These are phyloP conservation scores for Tigriopus californicus DNA, from an alignment of 2,888 invertebrate species.

Conservation along the genomic window DNA sequence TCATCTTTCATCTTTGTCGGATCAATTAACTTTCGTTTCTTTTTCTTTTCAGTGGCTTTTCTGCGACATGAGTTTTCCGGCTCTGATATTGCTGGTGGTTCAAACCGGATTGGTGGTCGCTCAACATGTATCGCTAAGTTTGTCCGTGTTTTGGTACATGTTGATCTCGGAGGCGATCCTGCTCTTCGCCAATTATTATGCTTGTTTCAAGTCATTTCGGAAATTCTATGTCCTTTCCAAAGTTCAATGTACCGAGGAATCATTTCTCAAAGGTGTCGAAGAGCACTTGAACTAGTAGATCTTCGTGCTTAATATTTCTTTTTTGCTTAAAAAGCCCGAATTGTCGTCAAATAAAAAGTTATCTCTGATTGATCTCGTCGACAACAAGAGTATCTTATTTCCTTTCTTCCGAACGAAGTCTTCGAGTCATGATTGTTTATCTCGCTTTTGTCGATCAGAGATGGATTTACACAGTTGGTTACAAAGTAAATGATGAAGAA, in stretches of 20 bases:
- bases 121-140: constrained; percentile 14
- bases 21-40: constrained; percentile 19
- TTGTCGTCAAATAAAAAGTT: no score
- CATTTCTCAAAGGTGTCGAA: no score
- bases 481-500: no score
- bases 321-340: no score
- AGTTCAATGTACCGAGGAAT: background rate
- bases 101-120: background rate
- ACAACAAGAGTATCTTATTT: no score
- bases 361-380: no score
- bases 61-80: background rate
- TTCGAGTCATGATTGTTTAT: no score
- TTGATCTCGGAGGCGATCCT: constrained; percentile 65
- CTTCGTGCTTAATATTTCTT: no score
- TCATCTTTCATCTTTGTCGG: constrained; percentile 9
- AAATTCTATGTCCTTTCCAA: constrained; percentile 54
- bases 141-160: constrained; percentile 51
- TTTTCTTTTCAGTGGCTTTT: background rate
- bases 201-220: constrained; percentile 67
- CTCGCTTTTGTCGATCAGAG: no score
- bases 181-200: constrained; percentile 74
- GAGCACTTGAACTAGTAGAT: no score
- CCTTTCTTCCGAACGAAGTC: no score
- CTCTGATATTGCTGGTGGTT: background rate
- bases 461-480: no score